phyloP scores from a whole-genome alignment of 2,888 invertebrate genomes.

The Trimorus sp. region DNA sequence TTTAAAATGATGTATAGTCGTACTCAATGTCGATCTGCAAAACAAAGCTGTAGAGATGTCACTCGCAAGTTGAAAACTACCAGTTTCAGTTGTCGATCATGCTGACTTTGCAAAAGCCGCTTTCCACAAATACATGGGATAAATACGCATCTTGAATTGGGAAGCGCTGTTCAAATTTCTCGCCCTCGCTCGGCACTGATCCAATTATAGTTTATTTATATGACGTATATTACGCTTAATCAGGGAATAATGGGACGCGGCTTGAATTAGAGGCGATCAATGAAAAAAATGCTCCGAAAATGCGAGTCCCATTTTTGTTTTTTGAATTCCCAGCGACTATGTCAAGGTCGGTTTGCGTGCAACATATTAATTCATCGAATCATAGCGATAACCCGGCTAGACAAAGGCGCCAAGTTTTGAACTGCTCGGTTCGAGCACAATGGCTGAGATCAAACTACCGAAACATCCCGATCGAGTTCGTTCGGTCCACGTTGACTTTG shows the following conservation, averaged over 20 bases:
- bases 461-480: constrained; percentile 20
- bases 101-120: constrained; percentile 63
- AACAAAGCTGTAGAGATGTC: constrained; percentile 63
- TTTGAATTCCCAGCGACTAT: not conserved
- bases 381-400: not conserved
- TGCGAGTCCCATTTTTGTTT: not conserved
- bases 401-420: constrained; percentile 1
- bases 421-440: constrained; percentile 20
- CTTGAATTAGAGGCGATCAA: constrained; percentile 3
- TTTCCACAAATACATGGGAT: constrained; percentile 60
- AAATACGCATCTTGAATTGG: constrained; percentile 64
- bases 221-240: constrained; percentile 60
- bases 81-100: constrained; percentile 67
- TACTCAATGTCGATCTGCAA: constrained; percentile 64
- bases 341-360: constrained; percentile 14
- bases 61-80: constrained; percentile 65
- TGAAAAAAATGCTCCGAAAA: not conserved
- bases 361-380: constrained; percentile 1
- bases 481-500: constrained; percentile 17
- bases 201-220: constrained; percentile 62
- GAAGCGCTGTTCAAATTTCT: constrained; percentile 59
- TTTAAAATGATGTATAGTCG: constrained; percentile 64
- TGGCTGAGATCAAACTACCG: constrained; percentile 25
- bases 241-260: constrained; percentile 24
- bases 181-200: constrained; percentile 44